Evolutionary conservation across 2,888 invertebrate genomes (phyloP), one percentile per base, ranked within the genome.

Genomic region (Cephus runcator): DNA sequence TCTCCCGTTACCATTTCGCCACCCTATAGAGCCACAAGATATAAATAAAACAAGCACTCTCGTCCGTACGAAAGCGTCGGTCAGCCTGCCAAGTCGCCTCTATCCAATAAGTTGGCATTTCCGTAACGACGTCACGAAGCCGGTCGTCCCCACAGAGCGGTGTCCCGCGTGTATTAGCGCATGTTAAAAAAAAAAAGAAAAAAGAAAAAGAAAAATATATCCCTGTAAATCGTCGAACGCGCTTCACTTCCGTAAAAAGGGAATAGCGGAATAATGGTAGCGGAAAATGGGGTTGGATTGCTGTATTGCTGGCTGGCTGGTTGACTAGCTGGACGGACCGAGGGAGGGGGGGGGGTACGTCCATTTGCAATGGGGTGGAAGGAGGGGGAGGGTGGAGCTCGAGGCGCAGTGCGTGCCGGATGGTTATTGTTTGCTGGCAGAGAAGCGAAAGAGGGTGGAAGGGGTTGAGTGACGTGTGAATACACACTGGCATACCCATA

Each of bases 401-500:
- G 31, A 71, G 31, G 31, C 71, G 71, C 71, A 30, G 31, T 71
- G 71, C 71, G 71, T 71, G 71, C 71, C 71, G 34, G 71, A 71
- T 71, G 71, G 71, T 71, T 71, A 71, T 71, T 71, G 71, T 71
- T 71, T 71, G 71, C 12, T 15, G 31, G 31, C 71, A 33, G 71
- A 71, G 71, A 71, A 71, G 71, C 71, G 71, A 71, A 71, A 71
- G 71, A 30, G 34, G 71, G 71, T 71, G 34, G 71, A 71, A 31
- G 71, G 34, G 71, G 34, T 31, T 71, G 71, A 71, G 71, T 71
- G 71, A 71, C 71, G 71, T 71, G 71, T 71, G 71, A 71, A 71
- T 71, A 71, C 71, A 30, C 71, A 71, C 31, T 71, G 31, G 31
- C 4, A 30, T 71, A 71, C 71, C 71, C 71, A 33, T 34, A 31